phyloP scores from a whole-genome alignment of 1,140 invertebrate genomes.

The Drosophila carrolli region DNA sequence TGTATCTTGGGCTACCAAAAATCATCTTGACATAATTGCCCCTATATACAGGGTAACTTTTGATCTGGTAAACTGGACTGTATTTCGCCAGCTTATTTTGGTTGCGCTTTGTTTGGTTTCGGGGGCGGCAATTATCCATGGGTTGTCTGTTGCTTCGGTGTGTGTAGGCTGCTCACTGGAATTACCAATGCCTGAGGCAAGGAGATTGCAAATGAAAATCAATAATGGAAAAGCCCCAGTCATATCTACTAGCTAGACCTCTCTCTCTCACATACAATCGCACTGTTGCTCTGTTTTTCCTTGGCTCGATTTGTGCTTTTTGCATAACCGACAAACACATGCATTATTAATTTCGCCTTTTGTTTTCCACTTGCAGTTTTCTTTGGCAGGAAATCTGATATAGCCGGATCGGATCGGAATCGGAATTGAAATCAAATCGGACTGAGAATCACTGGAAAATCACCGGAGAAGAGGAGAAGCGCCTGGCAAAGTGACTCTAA shows the following conservation, averaged over 20 bases:
- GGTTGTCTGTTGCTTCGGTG: not conserved
- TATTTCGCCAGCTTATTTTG: not conserved
- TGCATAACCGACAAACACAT: slow-evolving; percentile 44
- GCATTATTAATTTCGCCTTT: slow-evolving; percentile 39
- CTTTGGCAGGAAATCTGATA: slow-evolving; percentile 49
- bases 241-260: slow-evolving; percentile 32
- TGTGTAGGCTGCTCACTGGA: slow-evolving; percentile 29
- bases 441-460: not conserved
- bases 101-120: slow-evolving; percentile 25
- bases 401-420: slow-evolving; percentile 18
- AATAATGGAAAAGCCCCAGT: slow-evolving; percentile 60
- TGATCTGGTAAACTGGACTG: slow-evolving; percentile 7
- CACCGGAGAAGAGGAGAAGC: not conserved
- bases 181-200: slow-evolving; percentile 37
- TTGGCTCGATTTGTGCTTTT: slow-evolving; percentile 34
- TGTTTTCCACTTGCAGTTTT: slow-evolving; percentile 30
- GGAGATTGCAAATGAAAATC: slow-evolving; percentile 66
- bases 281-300: slow-evolving; percentile 17
- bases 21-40: not conserved
- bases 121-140: slow-evolving; percentile 41
- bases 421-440: slow-evolving; percentile 1
- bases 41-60: slow-evolving; percentile 4
- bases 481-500: slow-evolving; percentile 9
- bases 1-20: no score
- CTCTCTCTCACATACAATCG: not conserved